These are phyloP conservation scores for Prenolepis imparis DNA, from an alignment of 2,888 invertebrate species.

Conservation along the genomic window DNA sequence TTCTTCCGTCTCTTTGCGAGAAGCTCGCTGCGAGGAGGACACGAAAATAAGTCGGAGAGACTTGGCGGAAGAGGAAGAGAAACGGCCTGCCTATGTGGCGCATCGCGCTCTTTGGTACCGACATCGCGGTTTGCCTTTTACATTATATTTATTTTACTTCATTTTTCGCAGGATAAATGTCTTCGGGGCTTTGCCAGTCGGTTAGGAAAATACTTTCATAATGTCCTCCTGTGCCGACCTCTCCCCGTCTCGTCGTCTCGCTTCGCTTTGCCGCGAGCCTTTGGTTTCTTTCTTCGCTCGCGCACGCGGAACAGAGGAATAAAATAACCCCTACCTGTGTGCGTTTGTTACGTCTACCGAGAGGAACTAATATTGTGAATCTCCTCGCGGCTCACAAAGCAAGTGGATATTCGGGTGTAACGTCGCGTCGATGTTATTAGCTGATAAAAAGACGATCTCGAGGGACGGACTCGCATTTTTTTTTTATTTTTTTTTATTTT, in stretches of 20 bases:
- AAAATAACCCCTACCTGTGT: slow-evolving; percentile 60
- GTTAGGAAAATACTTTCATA: slow-evolving; percentile 79
- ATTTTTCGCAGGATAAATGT: slow-evolving; percentile 78
- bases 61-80: slow-evolving; percentile 46
- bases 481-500: slow-evolving; percentile 17
- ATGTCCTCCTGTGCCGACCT: slow-evolving; percentile 66
- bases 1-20: slow-evolving; percentile 9
- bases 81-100: slow-evolving; percentile 32
- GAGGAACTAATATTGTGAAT: slow-evolving; percentile 69
- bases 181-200: slow-evolving; percentile 77
- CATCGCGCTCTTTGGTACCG: slow-evolving; percentile 62
- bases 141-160: slow-evolving; percentile 79
- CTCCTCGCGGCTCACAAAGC: slow-evolving; percentile 51
- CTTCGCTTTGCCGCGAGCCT: slow-evolving; percentile 31
- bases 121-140: slow-evolving; percentile 73
- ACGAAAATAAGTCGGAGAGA: slow-evolving; percentile 41
- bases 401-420: slow-evolving; percentile 52
- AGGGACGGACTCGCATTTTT: slow-evolving; percentile 17
- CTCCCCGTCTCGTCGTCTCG: not conserved
- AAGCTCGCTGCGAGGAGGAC: slow-evolving; percentile 53
- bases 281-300: slow-evolving; percentile 48
- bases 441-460: slow-evolving; percentile 40
- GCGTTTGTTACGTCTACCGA: slow-evolving; percentile 69
- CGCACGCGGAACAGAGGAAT: slow-evolving; percentile 60
- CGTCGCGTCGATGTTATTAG: slow-evolving; percentile 53